Evolutionary conservation across 2,797 vertebrate genomes (phyloP).

Genomic region (Odontamblyopus rebecca): DNA sequence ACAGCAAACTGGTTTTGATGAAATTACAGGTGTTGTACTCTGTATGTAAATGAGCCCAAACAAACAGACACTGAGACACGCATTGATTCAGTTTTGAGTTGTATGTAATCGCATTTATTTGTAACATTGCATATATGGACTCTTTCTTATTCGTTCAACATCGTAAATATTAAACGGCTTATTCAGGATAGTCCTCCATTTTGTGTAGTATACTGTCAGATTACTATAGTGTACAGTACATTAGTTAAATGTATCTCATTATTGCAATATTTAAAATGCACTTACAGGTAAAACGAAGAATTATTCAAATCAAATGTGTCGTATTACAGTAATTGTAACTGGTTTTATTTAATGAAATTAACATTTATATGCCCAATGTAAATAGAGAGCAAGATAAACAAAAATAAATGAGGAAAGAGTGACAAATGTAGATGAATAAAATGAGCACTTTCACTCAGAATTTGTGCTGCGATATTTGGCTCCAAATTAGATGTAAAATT

Average conservation of each 20-base stretch:
- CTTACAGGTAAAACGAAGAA: neutral
- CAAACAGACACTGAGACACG: neutral
- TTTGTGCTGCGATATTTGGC: neutral
- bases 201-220: neutral
- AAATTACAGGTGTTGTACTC: conserved; percentile 21
- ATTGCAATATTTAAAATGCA: neutral
- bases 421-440: neutral
- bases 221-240: neutral
- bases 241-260: neutral
- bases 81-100: neutral
- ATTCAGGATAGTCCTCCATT: neutral
- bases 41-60: conserved; percentile 39
- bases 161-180: neutral
- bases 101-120: neutral
- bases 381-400: neutral
- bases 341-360: neutral
- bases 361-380: neutral
- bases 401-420: neutral
- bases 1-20: conserved; percentile 27
- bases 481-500: too few species aligned
- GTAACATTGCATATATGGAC: neutral
- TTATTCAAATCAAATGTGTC: neutral
- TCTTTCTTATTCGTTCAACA: neutral
- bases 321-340: neutral
- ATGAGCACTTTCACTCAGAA: neutral